phyloP scores from a whole-genome alignment of 2,113 vertebrate species.

The Tragelaphus scriptus region DNA sequence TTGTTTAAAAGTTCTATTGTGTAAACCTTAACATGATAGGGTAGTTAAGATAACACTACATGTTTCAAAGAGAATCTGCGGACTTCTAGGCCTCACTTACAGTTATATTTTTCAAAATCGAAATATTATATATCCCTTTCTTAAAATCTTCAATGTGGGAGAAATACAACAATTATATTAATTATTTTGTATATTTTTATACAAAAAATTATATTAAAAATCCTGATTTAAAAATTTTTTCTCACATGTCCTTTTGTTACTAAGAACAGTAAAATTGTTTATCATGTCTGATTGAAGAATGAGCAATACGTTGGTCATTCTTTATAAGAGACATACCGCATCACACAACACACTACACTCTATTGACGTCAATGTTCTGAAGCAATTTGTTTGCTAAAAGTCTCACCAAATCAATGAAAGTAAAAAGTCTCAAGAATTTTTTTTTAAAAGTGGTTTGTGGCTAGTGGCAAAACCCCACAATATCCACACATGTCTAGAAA shows the following conservation, averaged over 20 bases:
- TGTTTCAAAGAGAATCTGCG: neutral
- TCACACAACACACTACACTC: neutral
- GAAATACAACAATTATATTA: neutral
- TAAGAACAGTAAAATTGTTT: neutral
- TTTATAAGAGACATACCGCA: constrained; percentile 31
- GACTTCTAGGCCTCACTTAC: neutral
- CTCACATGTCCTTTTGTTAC: neutral
- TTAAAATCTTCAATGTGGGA: neutral
- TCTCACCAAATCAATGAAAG: constrained; percentile 55
- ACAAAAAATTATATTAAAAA: neutral
- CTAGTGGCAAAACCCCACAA: constrained; percentile 61
- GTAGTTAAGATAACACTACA: neutral
- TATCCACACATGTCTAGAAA: constrained; percentile 53
- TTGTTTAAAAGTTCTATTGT: neutral
- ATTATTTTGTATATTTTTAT: neutral
- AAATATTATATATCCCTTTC: neutral
- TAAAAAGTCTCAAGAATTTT: constrained; percentile 44
- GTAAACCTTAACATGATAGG: neutral
- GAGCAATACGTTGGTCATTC: neutral
- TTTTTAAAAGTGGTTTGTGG: constrained; percentile 42
- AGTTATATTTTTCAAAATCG: neutral
- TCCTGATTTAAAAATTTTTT: neutral
- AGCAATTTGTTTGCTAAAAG: constrained; percentile 47
- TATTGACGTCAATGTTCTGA: constrained; percentile 28
- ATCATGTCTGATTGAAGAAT: neutral